These are phyloP conservation scores for Heteromormyrus szaboi DNA, from an alignment of 2,797 vertebrate species.

Conservation along the genomic window DNA sequence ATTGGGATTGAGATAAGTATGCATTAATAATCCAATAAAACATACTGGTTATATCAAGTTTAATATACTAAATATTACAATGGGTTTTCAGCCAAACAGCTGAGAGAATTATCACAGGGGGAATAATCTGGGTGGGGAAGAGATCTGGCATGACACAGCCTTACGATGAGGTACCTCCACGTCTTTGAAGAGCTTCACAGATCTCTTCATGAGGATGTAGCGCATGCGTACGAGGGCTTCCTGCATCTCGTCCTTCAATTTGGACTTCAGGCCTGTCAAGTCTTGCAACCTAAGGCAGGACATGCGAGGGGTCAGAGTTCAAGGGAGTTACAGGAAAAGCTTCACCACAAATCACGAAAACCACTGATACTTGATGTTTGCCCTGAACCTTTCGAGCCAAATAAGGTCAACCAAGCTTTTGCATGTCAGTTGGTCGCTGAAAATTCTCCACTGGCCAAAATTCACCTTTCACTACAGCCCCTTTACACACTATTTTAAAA, in stretches of 20 bases:
- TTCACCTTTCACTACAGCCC: neutral
- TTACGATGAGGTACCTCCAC: constrained; percentile 26
- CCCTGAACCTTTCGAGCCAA: neutral
- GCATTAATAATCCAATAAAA: neutral
- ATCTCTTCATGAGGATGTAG: constrained; percentile 12
- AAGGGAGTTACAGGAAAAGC: neutral
- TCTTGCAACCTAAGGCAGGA: constrained; percentile 13
- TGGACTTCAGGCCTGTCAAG: constrained; percentile 21
- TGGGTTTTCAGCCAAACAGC: neutral
- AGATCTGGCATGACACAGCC: neutral
- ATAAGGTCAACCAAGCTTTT: neutral
- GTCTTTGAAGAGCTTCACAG: constrained; percentile 26
- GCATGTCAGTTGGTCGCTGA: neutral
- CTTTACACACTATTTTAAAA: neutral
- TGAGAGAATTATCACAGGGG: neutral
- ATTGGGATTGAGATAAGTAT: neutral
- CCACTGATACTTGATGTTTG: neutral
- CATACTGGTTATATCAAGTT: neutral
- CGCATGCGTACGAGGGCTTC: constrained; percentile 15
- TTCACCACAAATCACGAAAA: neutral
- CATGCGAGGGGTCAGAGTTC: neutral
- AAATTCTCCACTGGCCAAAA: neutral
- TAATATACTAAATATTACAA: neutral
- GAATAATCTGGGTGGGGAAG: neutral
- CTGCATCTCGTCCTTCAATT: constrained; percentile 8